phyloP scores from a whole-genome alignment of 1,140 invertebrate genomes.

The Drosophila bipectinata region DNA sequence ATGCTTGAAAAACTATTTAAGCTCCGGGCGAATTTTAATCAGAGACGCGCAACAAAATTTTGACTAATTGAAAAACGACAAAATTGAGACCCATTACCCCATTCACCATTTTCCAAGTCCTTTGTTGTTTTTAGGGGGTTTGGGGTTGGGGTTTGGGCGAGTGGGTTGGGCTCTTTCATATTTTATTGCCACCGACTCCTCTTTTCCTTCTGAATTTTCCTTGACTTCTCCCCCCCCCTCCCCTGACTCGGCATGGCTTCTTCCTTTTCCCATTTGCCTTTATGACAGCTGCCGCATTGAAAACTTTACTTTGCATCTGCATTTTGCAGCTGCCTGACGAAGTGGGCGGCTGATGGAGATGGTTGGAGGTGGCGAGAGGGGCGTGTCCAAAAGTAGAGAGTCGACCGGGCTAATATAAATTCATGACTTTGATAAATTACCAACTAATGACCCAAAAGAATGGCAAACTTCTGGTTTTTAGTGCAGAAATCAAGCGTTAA shows the following conservation, averaged over 20 bases:
- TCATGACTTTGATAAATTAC: constrained; percentile 81
- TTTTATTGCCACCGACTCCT: constrained; percentile 16
- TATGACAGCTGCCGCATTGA: constrained; percentile 59
- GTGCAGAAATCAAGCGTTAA: constrained; percentile 63
- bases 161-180: constrained; percentile 9
- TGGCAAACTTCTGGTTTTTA: constrained; percentile 73
- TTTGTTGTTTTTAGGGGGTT: neutral
- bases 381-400: neutral
- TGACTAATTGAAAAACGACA: constrained; percentile 50
- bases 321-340: constrained; percentile 45
- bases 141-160: neutral
- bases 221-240: neutral
- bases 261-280: constrained; percentile 52
- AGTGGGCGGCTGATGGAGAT: neutral
- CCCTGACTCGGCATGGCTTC: constrained; percentile 6
- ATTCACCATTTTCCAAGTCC: neutral
- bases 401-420: constrained; percentile 51
- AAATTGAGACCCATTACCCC: constrained; percentile 20
- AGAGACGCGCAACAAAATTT: constrained; percentile 45
- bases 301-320: constrained; percentile 62
- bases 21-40: constrained; percentile 39
- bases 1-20: constrained; percentile 22
- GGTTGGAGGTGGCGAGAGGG: neutral
- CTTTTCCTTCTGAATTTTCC: neutral
- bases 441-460: constrained; percentile 76